Conservation (phyloP, 1,140 invertebrate species). For the Panagrolaimus sp. region DNA sequence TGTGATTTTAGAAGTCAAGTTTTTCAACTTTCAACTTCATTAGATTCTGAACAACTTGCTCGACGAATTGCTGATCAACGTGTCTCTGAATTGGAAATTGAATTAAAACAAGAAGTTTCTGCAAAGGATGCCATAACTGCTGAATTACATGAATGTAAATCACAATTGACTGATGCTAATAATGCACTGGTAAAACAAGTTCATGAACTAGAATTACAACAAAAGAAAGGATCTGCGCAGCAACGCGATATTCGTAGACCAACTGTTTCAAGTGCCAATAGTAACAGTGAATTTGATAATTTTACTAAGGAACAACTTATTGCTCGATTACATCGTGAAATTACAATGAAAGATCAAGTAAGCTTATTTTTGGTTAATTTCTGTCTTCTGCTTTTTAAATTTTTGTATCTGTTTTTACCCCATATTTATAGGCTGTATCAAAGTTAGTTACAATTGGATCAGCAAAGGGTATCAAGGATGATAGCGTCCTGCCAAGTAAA, state of each 20-base stretch:
- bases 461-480: constrained; percentile 37
- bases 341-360: constrained; percentile 36
- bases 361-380: too few relatives aligned
- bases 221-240: constrained; percentile 15
- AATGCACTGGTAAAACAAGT: constrained; percentile 24
- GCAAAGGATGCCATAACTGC: too few relatives aligned
- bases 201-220: constrained; percentile 18
- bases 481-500: constrained; percentile 17
- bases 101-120: too few relatives aligned
- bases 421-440: constrained; percentile 22
- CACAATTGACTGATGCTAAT: constrained; percentile 19
- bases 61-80: constrained; percentile 33
- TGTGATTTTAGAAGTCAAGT: constrained; percentile 9
- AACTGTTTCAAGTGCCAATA: constrained; percentile 14
- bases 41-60: constrained; percentile 31
- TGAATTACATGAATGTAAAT: constrained; percentile 71
- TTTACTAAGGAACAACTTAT: constrained; percentile 39
- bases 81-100: too few relatives aligned
- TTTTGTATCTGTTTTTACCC: neutral
- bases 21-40: neutral
- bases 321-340: constrained; percentile 32
- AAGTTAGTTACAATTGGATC: constrained; percentile 26
- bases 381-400: too few relatives aligned
- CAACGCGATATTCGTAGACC: neutral
- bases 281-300: constrained; percentile 26